Base-by-base conservation (phyloP, 2,797 vertebrate species). In the Australoheros facetus region DNA sequence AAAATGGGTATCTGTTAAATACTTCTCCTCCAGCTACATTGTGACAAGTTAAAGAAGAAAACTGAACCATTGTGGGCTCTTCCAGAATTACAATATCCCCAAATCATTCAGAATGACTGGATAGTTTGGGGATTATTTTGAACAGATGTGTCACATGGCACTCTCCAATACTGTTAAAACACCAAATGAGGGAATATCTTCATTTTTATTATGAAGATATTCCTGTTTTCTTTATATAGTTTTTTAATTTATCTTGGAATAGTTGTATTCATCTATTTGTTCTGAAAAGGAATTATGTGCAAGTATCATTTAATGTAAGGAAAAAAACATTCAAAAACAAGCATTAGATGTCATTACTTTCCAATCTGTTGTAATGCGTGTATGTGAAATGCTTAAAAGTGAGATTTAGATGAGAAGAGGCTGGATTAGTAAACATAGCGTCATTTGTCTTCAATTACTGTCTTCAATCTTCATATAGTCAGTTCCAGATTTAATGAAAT, bases 391-490 rank as follows among this genome's bases (percentile, higher is more conserved):
- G 30, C 39, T 71, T 28, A 17, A 12, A 75, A 62, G 4, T 0
- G 28, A 42, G 58, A 79, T 79, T 57, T 70, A 60, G 83, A 87
- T 66, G 16, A 66, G 11, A 71, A 82, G 71, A 45, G 34, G 13
- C 71, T 84, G 64, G 73, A 83, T 85, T 81, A 86, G 84, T 73
- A 82, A 77, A 71, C 82, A 66, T 56, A 72, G 86, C 70, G 28
- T 75, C 79, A 83, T 94, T 94, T 89, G 85, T 95, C 91, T 91
- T 90, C 88, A 80, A 77, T 91, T 86, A 87, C 85, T 93, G 83
- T 80, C 81, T 85, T 94, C 92, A 84, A 94, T 95, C 93, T 94
- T 94, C 90, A 93, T 93, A 72, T 86, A 92, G 91, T 93, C 93
- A 89, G 79, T 60, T 84, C 73, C 21, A 75, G 87, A 90, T 94